Evolutionary conservation across 2,888 invertebrate genomes (phyloP), one percentile per base, ranked within the genome.

Genomic region (Nemoura dubitans): DNA sequence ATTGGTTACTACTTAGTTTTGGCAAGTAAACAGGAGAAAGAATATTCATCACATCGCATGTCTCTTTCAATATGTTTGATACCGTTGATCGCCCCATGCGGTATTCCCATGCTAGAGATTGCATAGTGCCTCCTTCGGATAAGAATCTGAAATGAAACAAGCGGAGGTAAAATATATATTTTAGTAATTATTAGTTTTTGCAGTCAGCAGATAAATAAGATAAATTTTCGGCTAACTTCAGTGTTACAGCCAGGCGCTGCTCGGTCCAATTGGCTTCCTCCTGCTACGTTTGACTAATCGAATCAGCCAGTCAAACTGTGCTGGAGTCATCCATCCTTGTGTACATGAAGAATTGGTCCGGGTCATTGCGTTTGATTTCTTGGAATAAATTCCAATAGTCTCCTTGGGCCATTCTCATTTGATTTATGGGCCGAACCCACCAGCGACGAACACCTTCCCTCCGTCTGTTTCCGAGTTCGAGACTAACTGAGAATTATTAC

Each of bases 1-100:
- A 90, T 89, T 90, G 88, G 87, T 89, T 88, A 89, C 43, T 14
- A 14, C 86, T 88, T 87, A 83, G 86, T 27, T 76, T 25, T 59
- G 42, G 16, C 21, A 86, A 25, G 25, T 83, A 86, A 42, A 27
- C 21, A 3, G 82, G 76, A 10, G 77, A 76, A 28, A 83, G 76
- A 28, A 86, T 21, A 0, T 25, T 86, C 82, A 86, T 76, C 0
- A 76, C 82, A 28, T 83, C 83, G 5, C 83, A 76, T 21, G 82
- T 86, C 83, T 86, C 83, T 83, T 83, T 76, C 25, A 86, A 83
- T 30, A 86, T 76, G 36, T 83, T 28, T 29, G 30, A 29, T 1
- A 59, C 82, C 5, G 83, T 83, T 76, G 86, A 86, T 81, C 76
- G 81, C 25, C 86, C 86, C 16, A 86, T 25, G n/a, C 86, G 80